phyloP scores from a whole-genome alignment of 2,888 invertebrate genomes.

The Erebia aethiops region DNA sequence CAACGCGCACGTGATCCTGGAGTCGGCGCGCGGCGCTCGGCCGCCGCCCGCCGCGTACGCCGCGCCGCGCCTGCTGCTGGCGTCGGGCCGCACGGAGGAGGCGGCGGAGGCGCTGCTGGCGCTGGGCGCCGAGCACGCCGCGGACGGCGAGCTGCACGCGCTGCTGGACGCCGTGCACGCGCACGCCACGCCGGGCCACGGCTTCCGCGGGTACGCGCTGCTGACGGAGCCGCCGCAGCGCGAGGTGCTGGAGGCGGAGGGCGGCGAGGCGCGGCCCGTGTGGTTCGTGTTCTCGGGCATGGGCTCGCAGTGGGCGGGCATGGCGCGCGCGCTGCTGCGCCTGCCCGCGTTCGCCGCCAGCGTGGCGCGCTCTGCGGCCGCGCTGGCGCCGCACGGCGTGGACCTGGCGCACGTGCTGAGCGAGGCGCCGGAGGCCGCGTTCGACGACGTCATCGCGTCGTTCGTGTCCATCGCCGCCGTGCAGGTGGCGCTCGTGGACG shows the following conservation, averaged over 20 bases:
- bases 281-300: conserved; percentile 99
- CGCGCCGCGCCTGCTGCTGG: conserved; percentile 87
- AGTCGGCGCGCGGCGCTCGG: conserved; percentile 87
- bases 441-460: conserved; percentile 93
- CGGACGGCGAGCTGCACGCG: conserved; percentile 89
- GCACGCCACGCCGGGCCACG: conserved; percentile 88
- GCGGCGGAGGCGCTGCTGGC: conserved; percentile 87
- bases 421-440: conserved; percentile 88
- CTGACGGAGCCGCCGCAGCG: conserved; percentile 76
- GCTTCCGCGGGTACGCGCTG: conserved; percentile 91
- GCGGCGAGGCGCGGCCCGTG: conserved; percentile 88
- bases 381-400: conserved; percentile 89
- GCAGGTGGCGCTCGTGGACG: conserved; percentile 97
- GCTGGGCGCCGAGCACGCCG: conserved; percentile 82
- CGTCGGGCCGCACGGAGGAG: conserved; percentile 93
- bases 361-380: conserved; percentile 89
- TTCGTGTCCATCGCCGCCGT: conserved; percentile 97
- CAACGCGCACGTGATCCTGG: conserved; percentile 95
- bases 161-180: conserved; percentile 90
- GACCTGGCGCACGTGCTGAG: conserved; percentile 92
- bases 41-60: conserved; percentile 62
- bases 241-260: conserved; percentile 56
- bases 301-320: conserved; percentile 99
- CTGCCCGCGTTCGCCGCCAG: conserved; percentile 92
- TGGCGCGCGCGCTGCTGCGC: conserved; percentile 93